Conservation (phyloP, 2,888 invertebrate genomes). For the Leptura quadrifasciata region DNA sequence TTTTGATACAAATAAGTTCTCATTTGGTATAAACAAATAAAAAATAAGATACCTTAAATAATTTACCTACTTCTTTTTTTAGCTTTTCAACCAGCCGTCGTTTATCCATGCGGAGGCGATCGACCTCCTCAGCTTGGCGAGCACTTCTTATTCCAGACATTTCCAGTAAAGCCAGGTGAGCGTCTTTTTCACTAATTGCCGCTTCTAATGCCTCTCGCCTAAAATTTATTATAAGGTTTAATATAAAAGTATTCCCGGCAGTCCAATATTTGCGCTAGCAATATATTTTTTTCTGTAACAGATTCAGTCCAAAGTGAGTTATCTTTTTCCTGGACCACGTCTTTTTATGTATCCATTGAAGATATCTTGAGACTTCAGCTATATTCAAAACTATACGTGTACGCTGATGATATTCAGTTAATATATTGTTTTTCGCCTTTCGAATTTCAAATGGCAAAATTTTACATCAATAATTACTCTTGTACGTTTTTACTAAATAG, state of each 20-base stretch:
- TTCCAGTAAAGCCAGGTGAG: constrained; percentile 89
- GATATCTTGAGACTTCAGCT: too few relatives aligned
- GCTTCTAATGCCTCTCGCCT: constrained; percentile 91
- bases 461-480: too few relatives aligned
- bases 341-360: too few relatives aligned
- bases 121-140: constrained; percentile 80
- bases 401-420: too few relatives aligned
- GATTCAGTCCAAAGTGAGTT: too few relatives aligned
- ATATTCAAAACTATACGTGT: too few relatives aligned
- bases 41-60: background rate
- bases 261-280: background rate
- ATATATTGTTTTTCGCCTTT: too few relatives aligned
- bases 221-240: constrained; percentile 40
- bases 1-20: too few relatives aligned
- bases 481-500: too few relatives aligned
- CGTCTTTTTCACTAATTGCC: constrained; percentile 91
- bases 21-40: too few relatives aligned
- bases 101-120: constrained; percentile 82
- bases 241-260: background rate
- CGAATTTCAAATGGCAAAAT: too few relatives aligned
- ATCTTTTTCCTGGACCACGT: too few relatives aligned
- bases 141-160: constrained; percentile 82
- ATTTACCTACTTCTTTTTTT: constrained; percentile 79
- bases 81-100: constrained; percentile 83
- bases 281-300: background rate